A percentile compares a stretch with the other conserved stretches of the same genome.
These are phyloP conservation scores for Linnaemya tessellans DNA, from an alignment of 2,888 invertebrate species.

Conservation along the genomic window DNA sequence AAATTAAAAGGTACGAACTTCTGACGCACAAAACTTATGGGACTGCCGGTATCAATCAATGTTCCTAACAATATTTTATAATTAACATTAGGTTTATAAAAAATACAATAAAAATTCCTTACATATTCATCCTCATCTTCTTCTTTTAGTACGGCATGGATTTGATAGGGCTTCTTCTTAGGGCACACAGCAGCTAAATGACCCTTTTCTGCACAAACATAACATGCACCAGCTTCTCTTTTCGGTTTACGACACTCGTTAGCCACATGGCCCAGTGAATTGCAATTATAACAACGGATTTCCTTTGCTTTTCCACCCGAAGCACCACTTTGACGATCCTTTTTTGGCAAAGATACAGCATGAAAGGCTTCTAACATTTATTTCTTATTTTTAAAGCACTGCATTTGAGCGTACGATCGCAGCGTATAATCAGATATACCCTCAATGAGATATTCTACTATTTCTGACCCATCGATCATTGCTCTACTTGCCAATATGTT, in stretches of 20 bases:
- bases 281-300: slow-evolving; percentile 65
- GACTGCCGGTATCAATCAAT: slow-evolving; percentile 69
- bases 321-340: slow-evolving; percentile 7
- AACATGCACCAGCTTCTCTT: slow-evolving; percentile 54
- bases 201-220: slow-evolving; percentile 61
- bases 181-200: slow-evolving; percentile 62
- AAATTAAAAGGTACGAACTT: slow-evolving; percentile 58
- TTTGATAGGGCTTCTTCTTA: slow-evolving; percentile 30
- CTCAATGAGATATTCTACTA: slow-evolving; percentile 70
- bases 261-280: slow-evolving; percentile 61
- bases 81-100: slow-evolving; percentile 57
- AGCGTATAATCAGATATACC: slow-evolving; percentile 58
- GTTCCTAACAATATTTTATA: slow-evolving; percentile 61
- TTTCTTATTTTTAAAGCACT: slow-evolving; percentile 34
- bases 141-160: slow-evolving; percentile 46
- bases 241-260: slow-evolving; percentile 64
- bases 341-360: slow-evolving; percentile 35
- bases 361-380: slow-evolving; percentile 47
- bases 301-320: slow-evolving; percentile 16
- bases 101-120: slow-evolving; percentile 65
- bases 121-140: slow-evolving; percentile 61
- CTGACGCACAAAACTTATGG: slow-evolving; percentile 52
- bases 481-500: slow-evolving; percentile 65
- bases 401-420: slow-evolving; percentile 59
- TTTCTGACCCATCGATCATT: slow-evolving; percentile 73